Percentiles rank a stretch among this genome's conserved stretches.
Evolutionary conservation across 2,797 vertebrate genomes (phyloP).

Genomic region (Pseudomugil gertrudae): DNA sequence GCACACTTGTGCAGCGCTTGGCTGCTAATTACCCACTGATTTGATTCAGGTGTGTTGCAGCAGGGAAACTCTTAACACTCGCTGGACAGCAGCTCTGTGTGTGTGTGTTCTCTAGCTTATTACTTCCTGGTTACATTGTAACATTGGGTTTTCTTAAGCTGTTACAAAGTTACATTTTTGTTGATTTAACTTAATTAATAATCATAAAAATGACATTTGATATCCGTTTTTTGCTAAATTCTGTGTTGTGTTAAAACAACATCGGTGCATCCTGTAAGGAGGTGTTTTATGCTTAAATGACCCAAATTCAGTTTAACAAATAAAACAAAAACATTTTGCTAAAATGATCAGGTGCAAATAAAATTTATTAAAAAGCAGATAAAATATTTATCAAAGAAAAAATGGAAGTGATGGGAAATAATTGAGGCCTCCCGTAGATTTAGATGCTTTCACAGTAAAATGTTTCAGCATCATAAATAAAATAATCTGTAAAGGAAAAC

Average conservation of each 20-base stretch:
- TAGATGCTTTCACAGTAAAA: conserved; percentile 20
- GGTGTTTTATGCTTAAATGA: not conserved
- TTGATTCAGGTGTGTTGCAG: too few species aligned
- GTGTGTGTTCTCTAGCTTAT: too few species aligned
- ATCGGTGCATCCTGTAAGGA: not conserved
- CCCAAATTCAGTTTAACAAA: not conserved
- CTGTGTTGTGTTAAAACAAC: not conserved
- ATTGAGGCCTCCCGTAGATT: conserved; percentile 26
- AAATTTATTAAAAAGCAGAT: not conserved
- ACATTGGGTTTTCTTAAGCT: too few species aligned
- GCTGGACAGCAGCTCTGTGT: too few species aligned
- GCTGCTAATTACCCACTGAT: too few species aligned
- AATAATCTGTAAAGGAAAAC: not conserved
- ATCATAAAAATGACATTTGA: too few species aligned
- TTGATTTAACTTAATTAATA: too few species aligned
- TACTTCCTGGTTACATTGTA: too few species aligned
- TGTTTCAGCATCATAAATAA: conserved; percentile 32
- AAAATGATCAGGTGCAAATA: not conserved
- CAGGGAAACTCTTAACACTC: too few species aligned
- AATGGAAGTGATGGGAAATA: not conserved
- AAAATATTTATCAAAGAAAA: not conserved
- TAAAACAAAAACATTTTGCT: not conserved
- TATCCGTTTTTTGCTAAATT: too few species aligned
- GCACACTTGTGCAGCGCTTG: too few species aligned
- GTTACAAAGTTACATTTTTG: too few species aligned